Evolutionary conservation across 2,888 invertebrate genomes (phyloP), one percentile per base, ranked within the genome.

Genomic region (Temnothorax rugatulus): DNA sequence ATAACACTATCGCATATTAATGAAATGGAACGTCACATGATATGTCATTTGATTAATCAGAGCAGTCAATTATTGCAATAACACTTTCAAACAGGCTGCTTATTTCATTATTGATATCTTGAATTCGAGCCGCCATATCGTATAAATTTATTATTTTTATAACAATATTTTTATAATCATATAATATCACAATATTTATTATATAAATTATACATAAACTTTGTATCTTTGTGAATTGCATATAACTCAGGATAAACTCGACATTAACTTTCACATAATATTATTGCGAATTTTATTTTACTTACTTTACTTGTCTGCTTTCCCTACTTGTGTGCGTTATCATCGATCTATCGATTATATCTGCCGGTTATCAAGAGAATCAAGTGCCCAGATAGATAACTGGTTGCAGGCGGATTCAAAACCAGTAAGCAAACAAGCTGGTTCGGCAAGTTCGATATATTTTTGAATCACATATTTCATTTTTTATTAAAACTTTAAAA

Each of bases 381-480:
- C 25, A 77, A 75, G 21, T 47, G 15, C 2, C 25, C 3, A 69
- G 54, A 77, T 77, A 69, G 9, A 7, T 41, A 54, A 77, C 54
- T 29, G 9, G 68, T 15, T 41, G 0, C 8, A 54, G 68, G 71
- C 25, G 3, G 29, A 69, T 54, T 41, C 0, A 15, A 71, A 68
- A 77, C n/a, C 54, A 52, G 29, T 77, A 68, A 76, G 4, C 29
- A 61, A 74, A 61, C 44, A 61, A 15, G 4, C 8, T 34, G 11
- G 0, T 15, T 4, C 29, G 18, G 7, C 1, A n/a, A 38, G 29
- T 50, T 69, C 7, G 4, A 52, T 52, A 52, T 18, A 50, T 64
- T 50, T 38, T 64, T 64, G 15, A 29, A 4, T 47, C 9, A 15
- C 4, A 8, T 25, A 11, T 44, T n/a, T 69, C 5, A 11, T 0